Evolutionary conservation across 2,888 invertebrate species (phyloP), one percentile per base, ranked within the genome.

Genomic region (Theretra japonica): DNA sequence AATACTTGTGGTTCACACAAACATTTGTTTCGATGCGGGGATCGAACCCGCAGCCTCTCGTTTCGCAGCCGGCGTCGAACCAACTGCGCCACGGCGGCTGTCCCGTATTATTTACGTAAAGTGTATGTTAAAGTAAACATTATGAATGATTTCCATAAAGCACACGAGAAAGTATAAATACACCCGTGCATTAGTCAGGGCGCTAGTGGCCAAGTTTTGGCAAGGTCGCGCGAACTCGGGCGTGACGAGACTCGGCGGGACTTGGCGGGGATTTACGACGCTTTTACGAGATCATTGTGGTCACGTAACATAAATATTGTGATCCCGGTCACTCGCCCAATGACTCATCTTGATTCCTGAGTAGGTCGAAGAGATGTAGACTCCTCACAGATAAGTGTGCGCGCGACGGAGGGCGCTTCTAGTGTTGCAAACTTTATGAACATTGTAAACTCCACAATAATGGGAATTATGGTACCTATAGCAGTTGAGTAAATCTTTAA

Each of bases 251-350:
- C 23, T 48, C 68, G 15, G 21, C 30, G 59, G n/a, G 48, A 60
- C 70, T 28, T 23, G n/a, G 53, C 56, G 56, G 23, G 70, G 41
- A 17, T 69, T 25, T n/a, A 70, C 70, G 59, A 28, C 59, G 50
- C 48, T 48, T 70, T 60, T 70, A 70, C 70, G 70, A 59, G 59
- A 58, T 48, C 41, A 48, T 6, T 48, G 65, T 17, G 65, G 65
- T 23, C 48, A 41, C 48, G 65, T 65, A 65, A 48, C 48, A 75
- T 71, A 75, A 75, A 53, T 73, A 72, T 71, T 65, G 25, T 7
- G 25, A 5, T 60, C 17, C 57, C 23, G 65, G 58, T 57, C 73
- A 15, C 41, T 65, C 41, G 41, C 60, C 60, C 11, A 11, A 48
- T 48, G 65, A 65, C 23, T 65, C 41, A 41, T 62, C 11, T 33